phyloP scores from a whole-genome alignment of 2,888 invertebrate species.

The Electrophaes corylata region DNA sequence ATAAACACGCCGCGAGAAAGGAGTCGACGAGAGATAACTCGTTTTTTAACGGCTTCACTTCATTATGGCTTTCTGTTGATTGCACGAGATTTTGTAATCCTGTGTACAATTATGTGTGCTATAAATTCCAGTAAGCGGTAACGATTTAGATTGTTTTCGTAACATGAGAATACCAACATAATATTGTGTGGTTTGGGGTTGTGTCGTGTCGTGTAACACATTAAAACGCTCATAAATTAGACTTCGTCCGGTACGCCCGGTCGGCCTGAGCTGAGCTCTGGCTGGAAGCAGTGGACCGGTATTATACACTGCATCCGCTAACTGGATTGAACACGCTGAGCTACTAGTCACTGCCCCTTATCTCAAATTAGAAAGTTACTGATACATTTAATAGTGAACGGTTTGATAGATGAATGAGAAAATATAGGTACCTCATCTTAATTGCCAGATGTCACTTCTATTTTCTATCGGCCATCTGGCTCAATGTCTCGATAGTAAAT shows the following conservation, averaged over 20 bases:
- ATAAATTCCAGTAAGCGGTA: constrained; percentile 43
- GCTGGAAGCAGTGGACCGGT: constrained; percentile 45
- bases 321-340: constrained; percentile 42
- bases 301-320: constrained; percentile 53
- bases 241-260: constrained; percentile 44
- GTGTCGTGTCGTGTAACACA: constrained; percentile 45
- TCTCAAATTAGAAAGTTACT: constrained; percentile 67
- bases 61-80: constrained; percentile 46
- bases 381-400: constrained; percentile 56
- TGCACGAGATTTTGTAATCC: constrained; percentile 31
- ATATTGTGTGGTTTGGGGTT: constrained; percentile 31
- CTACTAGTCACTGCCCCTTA: constrained; percentile 56
- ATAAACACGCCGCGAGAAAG: constrained; percentile 56
- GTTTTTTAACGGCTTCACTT: constrained; percentile 44
- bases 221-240: constrained; percentile 51
- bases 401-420: constrained; percentile 57
- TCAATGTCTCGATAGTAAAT: constrained; percentile 3
- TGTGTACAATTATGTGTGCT: constrained; percentile 44
- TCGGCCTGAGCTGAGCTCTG: constrained; percentile 10
- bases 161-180: constrained; percentile 46
- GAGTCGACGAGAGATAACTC: constrained; percentile 52
- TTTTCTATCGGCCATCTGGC: constrained; percentile 20
- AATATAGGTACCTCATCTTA: constrained; percentile 45
- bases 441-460: constrained; percentile 33
- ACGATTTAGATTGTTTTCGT: constrained; percentile 47